Base-by-base conservation (phyloP, 2,888 invertebrate species). In the Acleris sparsana region DNA sequence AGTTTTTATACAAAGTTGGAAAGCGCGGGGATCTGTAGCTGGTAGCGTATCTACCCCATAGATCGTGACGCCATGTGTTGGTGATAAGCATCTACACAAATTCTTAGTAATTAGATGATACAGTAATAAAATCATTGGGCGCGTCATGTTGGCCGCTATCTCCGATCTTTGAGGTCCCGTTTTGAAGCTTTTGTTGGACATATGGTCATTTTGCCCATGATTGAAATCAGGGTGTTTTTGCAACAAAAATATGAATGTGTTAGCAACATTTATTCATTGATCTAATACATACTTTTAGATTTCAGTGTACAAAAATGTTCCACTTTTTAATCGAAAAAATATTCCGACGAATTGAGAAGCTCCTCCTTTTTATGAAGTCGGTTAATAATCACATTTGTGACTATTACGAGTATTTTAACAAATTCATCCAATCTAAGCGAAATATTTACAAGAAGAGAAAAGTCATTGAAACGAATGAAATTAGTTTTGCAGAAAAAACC, bases 101-200 rank as follows among this genome's bases (percentile, higher is more conserved):
- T 75, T 72, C 70, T 72, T 73, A 72, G 84, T 89, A 89, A 90
- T 90, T 89, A 89, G 89, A 89, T 89, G 87, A 86, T 78, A 78
- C 79, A 82, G 85, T 88, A 88, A 89, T 88, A 88, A 88, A 88
- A 88, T 88, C 83, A 86, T 88, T 84, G 85, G 66, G 73, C 72
- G 71, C 74, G 82, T 75, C 76, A 80, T 75, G 79, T 75, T 71
- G 75, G 73, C 69, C 20, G 72, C 73, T 82, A 85, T 85, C 85
- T 79, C 68, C 70, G 72, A 71, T 81, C 68, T 70, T 63, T 63
- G 66, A 53, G 58, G 44, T 63, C 68, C 63, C 66, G 55, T 60
- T 73, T 71, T 56, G 51, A 33, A 53, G 20, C 57, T 62, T 16
- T 59, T 63, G 55, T 52, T 18, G n/a, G 25, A 46, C 72, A 71